Evolutionary conservation across 2,113 vertebrate genomes (phyloP).

Genomic region (Ciconia stormi): DNA sequence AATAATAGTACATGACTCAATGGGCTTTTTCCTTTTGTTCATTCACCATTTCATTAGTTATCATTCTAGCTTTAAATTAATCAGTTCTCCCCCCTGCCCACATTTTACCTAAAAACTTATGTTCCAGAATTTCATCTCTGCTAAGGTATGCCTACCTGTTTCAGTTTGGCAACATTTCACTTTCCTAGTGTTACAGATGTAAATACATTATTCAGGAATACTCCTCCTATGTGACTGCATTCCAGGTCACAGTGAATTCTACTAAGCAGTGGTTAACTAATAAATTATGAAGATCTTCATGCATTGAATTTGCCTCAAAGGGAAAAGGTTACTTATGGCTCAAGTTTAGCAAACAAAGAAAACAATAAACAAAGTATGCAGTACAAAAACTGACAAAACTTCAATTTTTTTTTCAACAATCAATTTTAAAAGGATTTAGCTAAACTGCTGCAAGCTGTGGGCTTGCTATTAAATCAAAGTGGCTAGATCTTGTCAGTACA

Average conservation of each 20-base stretch:
- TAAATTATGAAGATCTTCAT: neutral
- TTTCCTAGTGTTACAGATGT: neutral
- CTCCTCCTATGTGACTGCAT: fast-evolving
- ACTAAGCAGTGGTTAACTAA: neutral
- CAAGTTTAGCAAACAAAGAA: neutral
- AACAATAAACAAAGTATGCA: neutral
- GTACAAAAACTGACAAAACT: neutral
- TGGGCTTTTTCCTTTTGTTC: neutral
- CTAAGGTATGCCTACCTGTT: neutral
- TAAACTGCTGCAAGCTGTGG: neutral
- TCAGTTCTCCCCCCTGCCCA: neutral
- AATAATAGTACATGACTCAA: neutral
- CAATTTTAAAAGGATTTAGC: neutral
- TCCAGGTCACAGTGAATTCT: neutral
- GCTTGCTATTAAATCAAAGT: neutral
- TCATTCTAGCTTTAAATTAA: neutral
- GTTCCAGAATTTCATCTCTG: neutral
- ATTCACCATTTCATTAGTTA: neutral
- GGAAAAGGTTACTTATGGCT: neutral
- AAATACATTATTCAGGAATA: neutral
- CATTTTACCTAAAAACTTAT: neutral
- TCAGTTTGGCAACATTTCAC: neutral
- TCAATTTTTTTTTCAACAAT: neutral
- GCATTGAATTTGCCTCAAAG: neutral
- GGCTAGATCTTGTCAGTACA: neutral